Base-by-base conservation (phyloP, 1,140 invertebrate species). In the Ceratina australensis region DNA sequence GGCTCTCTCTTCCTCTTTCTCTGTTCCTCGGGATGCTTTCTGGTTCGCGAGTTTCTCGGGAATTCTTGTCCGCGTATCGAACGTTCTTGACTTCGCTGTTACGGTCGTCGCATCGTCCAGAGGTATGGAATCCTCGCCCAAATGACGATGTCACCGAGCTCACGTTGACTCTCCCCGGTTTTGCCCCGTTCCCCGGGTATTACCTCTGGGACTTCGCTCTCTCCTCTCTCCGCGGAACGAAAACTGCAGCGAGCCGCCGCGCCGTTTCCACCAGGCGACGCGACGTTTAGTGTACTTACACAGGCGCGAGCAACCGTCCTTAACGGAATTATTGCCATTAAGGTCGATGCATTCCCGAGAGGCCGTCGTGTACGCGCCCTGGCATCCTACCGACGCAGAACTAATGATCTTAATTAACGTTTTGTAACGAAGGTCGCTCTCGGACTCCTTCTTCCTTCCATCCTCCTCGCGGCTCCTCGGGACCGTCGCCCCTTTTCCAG, bases 321-420 rank as follows among this genome's bases (percentile, higher is more conserved):
- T 85, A 83, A 82, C 74, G 84, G 81, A 87, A 86, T 86, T 87
- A 88, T 88, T 88, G 88, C 88, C 88, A 89, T 89, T 89, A 89
- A 87, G 83, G 75, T 85, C 84, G 82, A 66, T 79, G 82, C 85
- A 87, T 88, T 83, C 87, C 87, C 83, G 79, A 86, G 84, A 86
- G 88, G 83, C 79, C 75, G 86, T 84, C 81, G 86, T 84, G 86
- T 83, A 86, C 79, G 80, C 85, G 80, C 68, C 79, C 80, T 77
- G 85, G 86, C 85, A 90, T 91, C 82, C 84, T 79, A 83, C 86
- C 87, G 84, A 87, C 86, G 86, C 87, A 89, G 86, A 89, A 87
- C 88, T 91, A 91, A 91, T 90, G 89, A 90, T 90, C 89, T 90
- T 90, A 91, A 91, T 91, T 90, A 91, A 90, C 88, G 87, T 90